Evolutionary conservation across 2,888 invertebrate species (phyloP), one percentile per base, ranked within the genome.

Genomic region (Choristoneura rosaceana): DNA sequence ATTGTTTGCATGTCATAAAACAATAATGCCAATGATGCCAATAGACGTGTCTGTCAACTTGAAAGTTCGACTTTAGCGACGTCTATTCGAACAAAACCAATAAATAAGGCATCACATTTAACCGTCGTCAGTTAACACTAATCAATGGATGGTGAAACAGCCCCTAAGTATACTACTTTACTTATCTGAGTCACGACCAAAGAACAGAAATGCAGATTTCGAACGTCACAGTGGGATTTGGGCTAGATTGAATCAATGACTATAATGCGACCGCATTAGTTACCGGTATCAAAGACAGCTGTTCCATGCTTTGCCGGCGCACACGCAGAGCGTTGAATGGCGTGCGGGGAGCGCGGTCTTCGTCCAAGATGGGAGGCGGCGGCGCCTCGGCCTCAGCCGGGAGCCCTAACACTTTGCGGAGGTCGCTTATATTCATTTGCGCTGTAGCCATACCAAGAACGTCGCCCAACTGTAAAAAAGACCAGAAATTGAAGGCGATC

Each of bases 241-340:
- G 38, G 38, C 38, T 38, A 38, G 25, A 25, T 25, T 25, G 14
- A 45, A 12, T 4, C 7, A n/a, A 7, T 47, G 5, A 47, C 5
- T 4, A 0, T n/a, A n/a, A 47, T n/a, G 25, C 2, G n/a, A 15
- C 3, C 8, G 7, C 45, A 41, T 9, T 34, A 55, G 15, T 83
- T 82, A 97, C 97, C 95, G 98, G 98, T 90, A 99, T 97, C 55
- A 99, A 95, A 87, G 98, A 98, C 91, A 99, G 96, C 87, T 98
- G 98, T 90, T 99, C 99, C 99, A 99, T 99, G 92, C 98, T 98
- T 90, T 98, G 98, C 59, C 98, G 95, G 79, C 98, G 96, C 79
- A 98, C 96, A 84, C 98, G 90, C 33, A 95, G 84, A 1, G 94
- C 88, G 81, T 90, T 89, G 88, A 94, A 90, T 0, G 90, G 90